Base-by-base conservation (phyloP, 1,140 invertebrate genomes). In the Papilio machaon region DNA sequence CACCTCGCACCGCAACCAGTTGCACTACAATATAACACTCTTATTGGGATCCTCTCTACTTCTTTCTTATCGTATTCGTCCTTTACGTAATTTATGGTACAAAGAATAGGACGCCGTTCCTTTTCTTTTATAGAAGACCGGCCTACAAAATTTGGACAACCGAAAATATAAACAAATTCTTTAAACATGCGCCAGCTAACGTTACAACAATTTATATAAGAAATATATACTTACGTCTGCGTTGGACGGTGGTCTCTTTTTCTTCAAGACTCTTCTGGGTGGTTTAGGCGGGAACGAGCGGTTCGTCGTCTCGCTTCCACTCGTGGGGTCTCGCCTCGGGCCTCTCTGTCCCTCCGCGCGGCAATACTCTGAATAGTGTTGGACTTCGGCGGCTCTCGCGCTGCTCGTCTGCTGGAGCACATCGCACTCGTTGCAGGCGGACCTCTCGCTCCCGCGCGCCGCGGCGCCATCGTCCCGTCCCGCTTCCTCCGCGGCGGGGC, bases 251-350 rank as follows among this genome's bases (percentile, higher is more conserved):
- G 35, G 67, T 70, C 11, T 46, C 38, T 87, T 89, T 81, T 86
- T 89, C 58, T 85, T 84, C 11, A 84, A 80, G 60, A 85, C 77
- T 9, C 87, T 82, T 13, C 81, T 85, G 15, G 89, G 86, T 1
- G 89, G 86, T 10, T 82, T 84, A 5, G 88, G 89, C 38, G 91
- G 83, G 4, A 85, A 73, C 10, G 86, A 83, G 75, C 87, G 84
- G 54, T 84, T 85, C n/a, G 85, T 80, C 78, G 80, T 85, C 81
- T 89, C 89, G 64, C 82, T 86, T 58, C 10, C 85, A 80, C 85
- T 88, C 47, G 49, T 35, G 52, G 30, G 67, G 2, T 30, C 58
- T 13, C 19, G 17, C 13, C 9, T 17, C 35, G 80, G 54, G 13
- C 38, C 73, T 46, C 38, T 49, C 38, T 38, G 8, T 47, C 43